phyloP scores from a whole-genome alignment of 2,888 invertebrate genomes.

The Oscheius sp. region DNA sequence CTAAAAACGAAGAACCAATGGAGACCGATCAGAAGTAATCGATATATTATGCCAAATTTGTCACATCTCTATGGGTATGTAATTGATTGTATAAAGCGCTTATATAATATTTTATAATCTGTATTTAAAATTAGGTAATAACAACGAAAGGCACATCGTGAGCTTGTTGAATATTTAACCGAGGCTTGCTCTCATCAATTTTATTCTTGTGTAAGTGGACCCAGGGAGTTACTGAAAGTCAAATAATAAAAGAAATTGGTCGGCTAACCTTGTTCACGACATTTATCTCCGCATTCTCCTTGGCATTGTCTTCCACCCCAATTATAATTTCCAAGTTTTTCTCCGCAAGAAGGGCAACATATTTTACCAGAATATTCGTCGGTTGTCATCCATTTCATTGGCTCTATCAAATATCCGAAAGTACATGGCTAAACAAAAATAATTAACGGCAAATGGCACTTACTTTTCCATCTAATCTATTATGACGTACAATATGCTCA shows the following conservation, averaged over 20 bases:
- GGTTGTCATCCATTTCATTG: constrained; percentile 63
- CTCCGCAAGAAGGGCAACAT: constrained; percentile 54
- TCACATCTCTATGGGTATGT: too few species aligned
- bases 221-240: constrained; percentile 54
- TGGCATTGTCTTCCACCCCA: constrained; percentile 51
- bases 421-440: constrained; percentile 39
- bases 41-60: neutral
- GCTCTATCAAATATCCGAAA: constrained; percentile 58
- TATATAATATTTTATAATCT: too few species aligned
- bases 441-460: neutral
- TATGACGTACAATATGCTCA: constrained; percentile 53
- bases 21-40: constrained; percentile 8
- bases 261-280: constrained; percentile 42
- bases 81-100: too few species aligned
- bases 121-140: neutral
- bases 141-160: constrained; percentile 23
- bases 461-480: constrained; percentile 33
- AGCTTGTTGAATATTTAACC: neutral
- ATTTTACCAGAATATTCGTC: constrained; percentile 56
- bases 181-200: constrained; percentile 63
- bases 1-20: neutral
- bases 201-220: constrained; percentile 59
- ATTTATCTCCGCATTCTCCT: constrained; percentile 44
- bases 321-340: constrained; percentile 56
- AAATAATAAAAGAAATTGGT: constrained; percentile 8